Evolutionary conservation across 2,113 vertebrate genomes (phyloP).

Genomic region (Vanacampus margaritifer): DNA sequence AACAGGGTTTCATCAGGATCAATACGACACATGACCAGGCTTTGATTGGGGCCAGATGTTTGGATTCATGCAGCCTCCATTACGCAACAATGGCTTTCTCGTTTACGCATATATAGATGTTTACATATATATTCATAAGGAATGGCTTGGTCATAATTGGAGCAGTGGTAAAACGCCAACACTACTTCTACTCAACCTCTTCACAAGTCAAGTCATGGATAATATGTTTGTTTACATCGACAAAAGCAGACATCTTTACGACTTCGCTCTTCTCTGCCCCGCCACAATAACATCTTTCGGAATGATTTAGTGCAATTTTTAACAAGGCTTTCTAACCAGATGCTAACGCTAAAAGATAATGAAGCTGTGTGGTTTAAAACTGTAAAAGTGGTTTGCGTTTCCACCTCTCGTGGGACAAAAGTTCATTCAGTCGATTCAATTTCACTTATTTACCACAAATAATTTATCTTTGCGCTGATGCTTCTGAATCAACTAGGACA

Average conservation of each 20-base stretch:
- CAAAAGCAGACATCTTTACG: slow-evolving; percentile 46
- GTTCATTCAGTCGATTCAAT: no score
- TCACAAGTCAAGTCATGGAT: not conserved
- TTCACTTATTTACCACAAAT: no score
- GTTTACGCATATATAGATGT: slow-evolving; percentile 35
- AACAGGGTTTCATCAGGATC: not conserved
- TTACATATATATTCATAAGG: slow-evolving; percentile 1
- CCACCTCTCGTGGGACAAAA: no score
- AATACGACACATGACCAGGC: slow-evolving; percentile 5
- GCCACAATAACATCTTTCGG: not conserved
- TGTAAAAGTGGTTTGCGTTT: no score
- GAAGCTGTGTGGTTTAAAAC: not conserved
- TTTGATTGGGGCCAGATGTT: slow-evolving; percentile 30
- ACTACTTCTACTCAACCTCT: not conserved
- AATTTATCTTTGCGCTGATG: no score
- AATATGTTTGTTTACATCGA: slow-evolving; percentile 31
- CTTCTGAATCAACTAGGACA: no score
- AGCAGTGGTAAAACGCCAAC: not conserved
- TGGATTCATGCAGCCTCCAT: slow-evolving; percentile 24
- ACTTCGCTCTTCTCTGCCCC: slow-evolving; percentile 12
- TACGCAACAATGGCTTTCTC: slow-evolving; percentile 41
- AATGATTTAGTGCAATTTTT: not conserved
- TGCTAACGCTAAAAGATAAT: not conserved
- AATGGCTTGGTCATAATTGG: slow-evolving; percentile 1
- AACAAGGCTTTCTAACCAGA: not conserved